Base-by-base conservation (phyloP, 1,140 invertebrate species). In the Lepidostoma basale region DNA sequence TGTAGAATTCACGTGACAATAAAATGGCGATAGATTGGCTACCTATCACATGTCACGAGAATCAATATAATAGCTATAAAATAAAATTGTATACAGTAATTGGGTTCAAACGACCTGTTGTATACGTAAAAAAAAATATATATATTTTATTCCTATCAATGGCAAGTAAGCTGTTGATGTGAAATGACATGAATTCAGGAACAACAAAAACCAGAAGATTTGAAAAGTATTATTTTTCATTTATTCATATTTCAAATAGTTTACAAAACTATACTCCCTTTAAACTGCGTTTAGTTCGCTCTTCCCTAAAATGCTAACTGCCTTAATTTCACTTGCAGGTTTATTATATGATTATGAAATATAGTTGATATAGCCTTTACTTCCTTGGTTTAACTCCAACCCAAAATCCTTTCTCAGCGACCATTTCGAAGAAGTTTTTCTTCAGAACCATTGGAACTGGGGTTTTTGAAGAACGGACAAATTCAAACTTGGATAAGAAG, bases 401-500 rank as follows among this genome's bases (percentile, higher is more conserved):
- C 66, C 66, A 68, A 26, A 62, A 44, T 1, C 60, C 66, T 39
- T 59, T 56, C 4, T 42, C 36, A 2, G 65, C 16, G 12, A 28
- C 45, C 20, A 64, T 56, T 22, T 52, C 23, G 10, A 70, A 67
- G 8, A 28, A 33, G 14, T 66, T 44, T 23, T 49, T 56, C 5
- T 56, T 30, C 0, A 73, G 18, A 36, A 62, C 25, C 22, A 73
- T 26, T 4, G 72, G 72, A 20, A 59, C 42, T 52, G 39, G 42
- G 14, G 72, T 74, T 60, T 67, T 69, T 3, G 49, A 5, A 14
- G 49, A 62, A 18, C 16, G 28, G n/a, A 25, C 25, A 0, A 77
- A 23, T 30, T 74, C 70, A 45, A 76, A 77, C 26, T 75, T 71
- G 1, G 73, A 52, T 42, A 79, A 45, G 12, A 79, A 12, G 26